Evolutionary conservation across 92 coral and sea anemone genomes (phyloP).

Genomic region (Actinostola sp.): DNA sequence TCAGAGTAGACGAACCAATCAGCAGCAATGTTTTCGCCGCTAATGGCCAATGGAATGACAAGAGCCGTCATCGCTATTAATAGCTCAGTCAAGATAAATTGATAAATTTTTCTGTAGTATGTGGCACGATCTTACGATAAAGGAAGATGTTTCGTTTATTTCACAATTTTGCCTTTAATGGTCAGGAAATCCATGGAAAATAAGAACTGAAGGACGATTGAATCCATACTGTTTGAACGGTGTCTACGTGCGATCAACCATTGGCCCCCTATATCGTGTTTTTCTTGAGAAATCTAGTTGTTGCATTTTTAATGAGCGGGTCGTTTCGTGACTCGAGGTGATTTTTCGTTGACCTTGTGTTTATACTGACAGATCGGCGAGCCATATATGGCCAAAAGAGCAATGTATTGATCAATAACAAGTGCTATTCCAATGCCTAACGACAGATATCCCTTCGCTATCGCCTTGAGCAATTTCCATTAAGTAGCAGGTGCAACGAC

Average conservation of each 20-base stretch:
- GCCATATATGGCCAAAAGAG: conserved; percentile 32
- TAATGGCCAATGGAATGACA: background rate
- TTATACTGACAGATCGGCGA: conserved; percentile 1
- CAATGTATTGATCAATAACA: conserved; percentile 5
- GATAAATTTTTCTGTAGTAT: conserved; percentile 3
- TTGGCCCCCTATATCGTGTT: background rate
- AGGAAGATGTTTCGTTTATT: background rate
- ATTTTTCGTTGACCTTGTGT: conserved; percentile 24
- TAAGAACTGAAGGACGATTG: background rate
- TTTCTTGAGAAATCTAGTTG: background rate
- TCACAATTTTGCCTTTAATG: background rate
- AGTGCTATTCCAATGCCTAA: background rate
- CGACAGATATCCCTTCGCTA: background rate
- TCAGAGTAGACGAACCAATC: conserved; percentile 16
- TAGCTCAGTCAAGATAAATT: conserved; percentile 11
- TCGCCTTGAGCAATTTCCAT: conserved; percentile 3
- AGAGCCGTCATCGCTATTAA: conserved; percentile 18
- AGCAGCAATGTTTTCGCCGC: conserved; percentile 15
- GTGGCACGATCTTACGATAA: conserved; percentile 8
- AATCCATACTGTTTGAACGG: background rate
- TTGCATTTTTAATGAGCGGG: conserved; percentile 8
- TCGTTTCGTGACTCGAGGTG: conserved; percentile 8
- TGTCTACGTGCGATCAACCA: background rate
- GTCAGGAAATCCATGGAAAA: background rate
- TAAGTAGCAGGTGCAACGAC: conserved; percentile 15